Evolutionary conservation across 1,140 invertebrate genomes (phyloP).

Genomic region (Drosophila leontia): DNA sequence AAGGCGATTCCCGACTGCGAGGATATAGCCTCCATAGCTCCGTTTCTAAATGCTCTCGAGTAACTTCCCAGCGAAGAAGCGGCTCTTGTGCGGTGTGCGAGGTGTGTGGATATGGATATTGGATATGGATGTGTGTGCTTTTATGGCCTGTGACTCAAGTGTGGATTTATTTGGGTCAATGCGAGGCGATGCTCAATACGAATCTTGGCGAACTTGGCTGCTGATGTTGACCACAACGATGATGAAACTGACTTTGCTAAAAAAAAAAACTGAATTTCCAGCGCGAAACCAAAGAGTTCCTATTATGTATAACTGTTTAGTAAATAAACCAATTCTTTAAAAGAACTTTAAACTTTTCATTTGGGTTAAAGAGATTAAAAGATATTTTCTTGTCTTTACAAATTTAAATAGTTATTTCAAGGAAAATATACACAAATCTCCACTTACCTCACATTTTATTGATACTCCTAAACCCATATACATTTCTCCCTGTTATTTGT

Average conservation of each 20-base stretch:
- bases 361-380: too few relatives aligned
- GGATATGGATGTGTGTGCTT: conserved; percentile 29
- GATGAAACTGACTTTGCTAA: conserved; percentile 44
- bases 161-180: conserved; percentile 70
- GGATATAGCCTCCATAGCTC: conserved; percentile 91
- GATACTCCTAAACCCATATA: too few relatives aligned
- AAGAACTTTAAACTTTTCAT: neutral
- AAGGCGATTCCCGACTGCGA: conserved; percentile 94
- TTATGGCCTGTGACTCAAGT: conserved; percentile 67
- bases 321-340: conserved; percentile 35
- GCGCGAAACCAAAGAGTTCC: conserved; percentile 57
- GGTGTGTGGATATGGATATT: conserved; percentile 23
- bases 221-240: conserved; percentile 44
- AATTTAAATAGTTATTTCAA: neutral
- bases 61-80: conserved; percentile 39
- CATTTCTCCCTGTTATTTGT: neutral
- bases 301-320: conserved; percentile 44
- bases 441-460: neutral
- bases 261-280: conserved; percentile 29
- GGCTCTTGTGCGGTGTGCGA: conserved; percentile 17
- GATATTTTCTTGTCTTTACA: too few relatives aligned
- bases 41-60: conserved; percentile 89
- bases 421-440: too few relatives aligned
- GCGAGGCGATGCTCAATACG: conserved; percentile 60
- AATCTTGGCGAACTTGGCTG: conserved; percentile 49